Evolutionary conservation across 2,113 vertebrate genomes (phyloP), one percentile per base, ranked within the genome.

Genomic region (Callipepla californica): DNA sequence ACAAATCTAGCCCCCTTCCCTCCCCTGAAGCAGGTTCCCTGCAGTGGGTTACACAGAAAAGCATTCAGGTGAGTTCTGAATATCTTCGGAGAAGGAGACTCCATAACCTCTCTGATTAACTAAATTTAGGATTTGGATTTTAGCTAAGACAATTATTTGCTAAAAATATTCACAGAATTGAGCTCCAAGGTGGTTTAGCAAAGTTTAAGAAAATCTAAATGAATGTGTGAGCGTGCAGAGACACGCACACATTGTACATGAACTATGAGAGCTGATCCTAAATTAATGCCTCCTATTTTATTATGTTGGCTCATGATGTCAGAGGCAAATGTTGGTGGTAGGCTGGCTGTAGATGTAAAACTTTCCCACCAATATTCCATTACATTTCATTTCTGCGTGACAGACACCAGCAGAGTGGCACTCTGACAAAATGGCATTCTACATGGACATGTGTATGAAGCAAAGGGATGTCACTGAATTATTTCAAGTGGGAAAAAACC

Each of bases 191-290:
- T 61, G 7, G 2, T 63, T 81, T 48, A 79, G 6, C 11, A 7
- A 66, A 62, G 40, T 40, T 23, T 75, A 70, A 50, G 65, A 51
- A 40, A 58, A 62, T 2, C 2, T 28, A 53, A 63, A 6, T 26
- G 11, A 9, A 14, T 18, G 28, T 1, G 1, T 58, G 7, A 62
- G 50, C 8, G 19, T 0, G 1, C 19, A 47, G 7, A 89, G 25
- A 34, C 2, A 7, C 22, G 23, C 4, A 15, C 7, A 8, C 11
- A 7, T 13, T 38, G 20, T 5, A 38, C 0, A 0, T 68, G 38
- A 76, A 25, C 13, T 61, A 25, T 32, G 12, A 12, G 51, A 53
- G 26, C 26, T 53, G 51, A 53, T 53, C 51, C 5, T 14, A 53
- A 53, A 28, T 53, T 53, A 53, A 53, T 14, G 51, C 51, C 51